phyloP scores from a whole-genome alignment of 2,113 vertebrate genomes.

The Strigops habroptila region DNA sequence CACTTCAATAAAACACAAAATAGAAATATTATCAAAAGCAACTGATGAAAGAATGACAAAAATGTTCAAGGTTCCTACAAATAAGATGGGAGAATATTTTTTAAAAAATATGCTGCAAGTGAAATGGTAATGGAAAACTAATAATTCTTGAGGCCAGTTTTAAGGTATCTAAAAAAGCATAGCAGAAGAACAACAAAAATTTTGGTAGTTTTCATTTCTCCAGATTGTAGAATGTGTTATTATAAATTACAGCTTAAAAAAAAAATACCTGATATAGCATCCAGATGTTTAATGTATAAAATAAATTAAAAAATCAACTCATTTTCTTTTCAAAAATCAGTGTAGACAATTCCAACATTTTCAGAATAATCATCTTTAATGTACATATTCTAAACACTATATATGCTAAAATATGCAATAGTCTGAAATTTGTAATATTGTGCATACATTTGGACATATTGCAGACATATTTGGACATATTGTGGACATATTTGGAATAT shows the following conservation, averaged over 20 bases:
- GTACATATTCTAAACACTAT: conserved; percentile 53
- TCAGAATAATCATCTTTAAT: conserved; percentile 43
- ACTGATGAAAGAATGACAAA: not conserved
- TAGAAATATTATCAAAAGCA: not conserved
- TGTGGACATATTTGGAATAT: conserved; percentile 80
- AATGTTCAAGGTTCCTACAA: not conserved
- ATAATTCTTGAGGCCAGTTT: not conserved
- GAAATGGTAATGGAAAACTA: not conserved
- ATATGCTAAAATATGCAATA: conserved; percentile 74
- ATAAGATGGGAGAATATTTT: not conserved
- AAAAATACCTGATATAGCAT: not conserved
- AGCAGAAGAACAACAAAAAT: not conserved
- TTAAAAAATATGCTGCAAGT: not conserved
- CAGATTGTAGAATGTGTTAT: not conserved
- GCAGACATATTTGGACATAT: conserved; percentile 82
- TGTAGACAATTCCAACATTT: conserved; percentile 19
- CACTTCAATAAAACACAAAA: not conserved
- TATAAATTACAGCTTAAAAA: not conserved
- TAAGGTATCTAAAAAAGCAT: not conserved
- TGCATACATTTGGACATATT: conserved; percentile 81
- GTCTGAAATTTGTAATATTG: conserved; percentile 74
- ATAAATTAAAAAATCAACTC: not conserved
- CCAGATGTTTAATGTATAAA: conserved; percentile 36
- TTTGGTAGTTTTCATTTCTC: not conserved
- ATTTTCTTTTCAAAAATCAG: conserved; percentile 19